phyloP scores from a whole-genome alignment of 1,140 invertebrate species.

The Acromyrmex echinatior region DNA sequence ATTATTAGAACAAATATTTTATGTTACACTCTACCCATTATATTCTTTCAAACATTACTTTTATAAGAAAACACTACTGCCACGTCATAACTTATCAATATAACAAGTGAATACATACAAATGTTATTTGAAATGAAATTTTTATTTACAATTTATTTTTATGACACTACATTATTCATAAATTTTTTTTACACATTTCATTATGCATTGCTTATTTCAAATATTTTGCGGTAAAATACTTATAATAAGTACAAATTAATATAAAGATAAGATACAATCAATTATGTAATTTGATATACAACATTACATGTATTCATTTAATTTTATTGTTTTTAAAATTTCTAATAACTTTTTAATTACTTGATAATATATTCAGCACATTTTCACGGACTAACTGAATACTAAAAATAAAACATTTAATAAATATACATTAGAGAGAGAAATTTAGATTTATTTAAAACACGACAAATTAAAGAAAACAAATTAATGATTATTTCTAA shows the following conservation, averaged over 20 bases:
- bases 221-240: background rate
- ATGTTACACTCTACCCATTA: background rate
- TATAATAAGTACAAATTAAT: background rate
- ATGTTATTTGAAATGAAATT: background rate
- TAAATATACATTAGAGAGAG: background rate
- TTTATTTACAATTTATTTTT: constrained; percentile 14
- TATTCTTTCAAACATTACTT: background rate
- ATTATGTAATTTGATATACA: background rate
- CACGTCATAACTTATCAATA: background rate
- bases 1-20: constrained; percentile 13
- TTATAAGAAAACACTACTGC: background rate
- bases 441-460: background rate
- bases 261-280: background rate
- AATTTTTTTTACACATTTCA: background rate
- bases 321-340: background rate
- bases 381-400: background rate
- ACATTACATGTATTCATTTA: background rate
- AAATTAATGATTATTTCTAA: background rate
- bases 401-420: background rate
- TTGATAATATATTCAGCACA: background rate
- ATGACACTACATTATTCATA: background rate
- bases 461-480: background rate
- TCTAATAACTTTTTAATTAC: background rate
- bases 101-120: background rate
- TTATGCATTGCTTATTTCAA: background rate